Base-by-base conservation (phyloP, 2,888 invertebrate species). In the Operophtera brumata region DNA sequence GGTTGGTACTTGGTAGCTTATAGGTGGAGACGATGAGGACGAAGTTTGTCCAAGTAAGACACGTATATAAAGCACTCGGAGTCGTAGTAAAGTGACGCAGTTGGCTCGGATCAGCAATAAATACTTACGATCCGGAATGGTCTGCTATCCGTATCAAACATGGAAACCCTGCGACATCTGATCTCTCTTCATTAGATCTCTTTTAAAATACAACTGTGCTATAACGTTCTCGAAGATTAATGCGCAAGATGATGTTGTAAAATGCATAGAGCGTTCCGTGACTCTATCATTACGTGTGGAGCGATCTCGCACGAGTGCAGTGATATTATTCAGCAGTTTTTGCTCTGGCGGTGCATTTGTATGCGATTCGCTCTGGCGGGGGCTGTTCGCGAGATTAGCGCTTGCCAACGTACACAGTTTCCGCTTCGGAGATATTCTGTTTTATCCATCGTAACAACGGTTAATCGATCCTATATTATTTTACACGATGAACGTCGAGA, bases 311-410 rank as follows among this genome's bases (percentile, higher is more conserved):
- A 69, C 72, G 73, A 73, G 71, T 78, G 75, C 74, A 78, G 75
- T 67, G 75, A 80, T 80, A 80, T 87, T 86, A 85, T 82, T 84
- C 84, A 84, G 84, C 82, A 82, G 79, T 87, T 86, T 86, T 86
- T 86, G 77, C 80, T 64, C 66, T 68, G 71, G 68, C 74, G 80
- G 80, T 75, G 76, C 82, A 85, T 87, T 87, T 86, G 84, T 86
- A 86, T 86, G 84, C 83, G 80, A 82, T 86, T 80, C 85, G 84
- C 82, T 82, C 73, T 77, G 78, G 80, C 78, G 80, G 9, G 70
- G 77, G 78, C 75, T 77, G 79, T 71, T 78, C 73, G 78, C 76
- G 79, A 84, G 82, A 86, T 87, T 84, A 85, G 84, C 80, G 80
- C 75, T 77, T 78, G 74, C 73, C 73, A 67, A 68, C 69, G 71